A percentile compares a stretch with the other conserved stretches of the same genome.
These are phyloP conservation scores for Phenganax marumi DNA, from an alignment of 92 coral and sea anemone genomes.

Conservation along the genomic window DNA sequence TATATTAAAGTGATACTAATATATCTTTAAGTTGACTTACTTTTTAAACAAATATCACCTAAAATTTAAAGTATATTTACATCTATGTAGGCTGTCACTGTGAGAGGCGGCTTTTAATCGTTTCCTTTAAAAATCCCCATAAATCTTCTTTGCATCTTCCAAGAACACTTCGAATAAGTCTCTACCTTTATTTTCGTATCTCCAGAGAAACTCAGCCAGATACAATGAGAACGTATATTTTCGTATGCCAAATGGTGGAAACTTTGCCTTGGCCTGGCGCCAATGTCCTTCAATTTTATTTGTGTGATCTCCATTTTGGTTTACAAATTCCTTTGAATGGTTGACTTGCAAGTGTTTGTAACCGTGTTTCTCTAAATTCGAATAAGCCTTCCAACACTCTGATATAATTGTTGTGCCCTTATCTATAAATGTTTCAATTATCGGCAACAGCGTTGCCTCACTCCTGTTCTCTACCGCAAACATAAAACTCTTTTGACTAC, in stretches of 20 bases:
- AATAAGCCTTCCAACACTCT: constrained; percentile 63
- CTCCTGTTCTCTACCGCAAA: constrained; percentile 58
- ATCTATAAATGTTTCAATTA: constrained; percentile 52
- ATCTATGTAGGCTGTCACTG: too few relatives aligned
- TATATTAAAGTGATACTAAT: too few relatives aligned
- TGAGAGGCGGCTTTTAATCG: too few relatives aligned
- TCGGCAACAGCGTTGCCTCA: constrained; percentile 54
- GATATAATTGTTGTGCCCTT: constrained; percentile 62
- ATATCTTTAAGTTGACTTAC: too few relatives aligned
- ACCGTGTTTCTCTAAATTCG: constrained; percentile 55
- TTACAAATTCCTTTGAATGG: constrained; percentile 60
- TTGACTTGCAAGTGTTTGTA: constrained; percentile 55
- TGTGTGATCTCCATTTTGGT: constrained; percentile 56
- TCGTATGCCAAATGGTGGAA: constrained; percentile 55
- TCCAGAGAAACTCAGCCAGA: constrained; percentile 67
- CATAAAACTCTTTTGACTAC: constrained; percentile 50
- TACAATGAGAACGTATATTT: constrained; percentile 59
- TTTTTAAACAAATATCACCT: too few relatives aligned
- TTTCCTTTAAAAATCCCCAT: constrained; percentile 12
- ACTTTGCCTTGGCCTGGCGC: constrained; percentile 59
- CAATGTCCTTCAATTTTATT: constrained; percentile 68
- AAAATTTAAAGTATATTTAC: too few relatives aligned
- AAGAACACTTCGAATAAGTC: constrained; percentile 53
- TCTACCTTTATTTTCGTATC: constrained; percentile 56
- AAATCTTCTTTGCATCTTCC: background rate